Evolutionary conservation across 1,140 invertebrate species (phyloP).

Genomic region (Caenorhabditis latens): DNA sequence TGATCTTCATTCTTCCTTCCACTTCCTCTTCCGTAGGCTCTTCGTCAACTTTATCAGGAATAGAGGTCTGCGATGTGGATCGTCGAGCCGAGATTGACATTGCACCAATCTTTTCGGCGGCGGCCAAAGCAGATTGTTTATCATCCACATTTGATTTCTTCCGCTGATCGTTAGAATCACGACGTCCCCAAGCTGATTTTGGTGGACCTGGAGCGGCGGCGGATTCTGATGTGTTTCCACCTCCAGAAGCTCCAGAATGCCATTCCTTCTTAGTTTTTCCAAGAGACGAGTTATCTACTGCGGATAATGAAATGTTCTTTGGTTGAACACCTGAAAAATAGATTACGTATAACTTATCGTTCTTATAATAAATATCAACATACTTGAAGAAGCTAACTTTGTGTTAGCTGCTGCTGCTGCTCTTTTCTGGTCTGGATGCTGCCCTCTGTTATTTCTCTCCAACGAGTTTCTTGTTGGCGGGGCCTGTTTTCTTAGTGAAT

Average conservation of each 20-base stretch:
- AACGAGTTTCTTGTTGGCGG: conserved; percentile 52
- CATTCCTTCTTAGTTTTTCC: conserved; percentile 36
- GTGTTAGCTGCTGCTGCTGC: conserved; percentile 41
- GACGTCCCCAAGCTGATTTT: neutral
- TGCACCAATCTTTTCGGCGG: conserved; percentile 4
- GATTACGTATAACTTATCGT: neutral
- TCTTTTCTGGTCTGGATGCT: conserved; percentile 33
- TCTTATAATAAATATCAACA: neutral
- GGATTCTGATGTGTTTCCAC: conserved; percentile 33
- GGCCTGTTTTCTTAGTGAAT: conserved; percentile 31
- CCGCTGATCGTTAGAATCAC: conserved; percentile 51
- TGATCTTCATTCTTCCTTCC: neutral
- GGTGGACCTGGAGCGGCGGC: neutral
- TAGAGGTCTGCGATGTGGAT: conserved; percentile 22
- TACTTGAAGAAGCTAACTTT: conserved; percentile 35
- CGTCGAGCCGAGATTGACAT: conserved; percentile 8
- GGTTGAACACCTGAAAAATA: conserved; percentile 26
- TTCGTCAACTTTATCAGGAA: conserved; percentile 2
- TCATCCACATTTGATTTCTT: conserved; percentile 51
- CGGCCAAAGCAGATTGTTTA: neutral
- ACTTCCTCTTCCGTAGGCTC: neutral
- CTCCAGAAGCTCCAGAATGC: conserved; percentile 42
- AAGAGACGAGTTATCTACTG: neutral
- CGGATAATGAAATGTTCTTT: conserved; percentile 15
- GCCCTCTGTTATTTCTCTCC: neutral